phyloP scores from a whole-genome alignment of 92 coral and sea anemone species.

The Galaxea fascicularis region DNA sequence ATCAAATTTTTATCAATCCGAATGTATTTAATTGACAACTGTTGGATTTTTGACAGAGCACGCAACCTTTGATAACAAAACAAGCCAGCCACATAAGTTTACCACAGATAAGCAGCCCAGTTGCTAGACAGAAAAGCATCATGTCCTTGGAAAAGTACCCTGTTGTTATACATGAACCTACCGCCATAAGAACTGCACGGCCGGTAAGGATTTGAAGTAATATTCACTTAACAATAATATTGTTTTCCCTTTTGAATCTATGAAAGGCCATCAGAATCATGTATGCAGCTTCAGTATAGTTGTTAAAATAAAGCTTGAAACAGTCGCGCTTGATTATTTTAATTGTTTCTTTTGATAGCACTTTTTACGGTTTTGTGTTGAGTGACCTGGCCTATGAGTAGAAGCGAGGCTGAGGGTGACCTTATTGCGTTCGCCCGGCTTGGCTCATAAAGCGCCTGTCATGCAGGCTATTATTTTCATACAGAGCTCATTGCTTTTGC shows the following conservation, averaged over 20 bases:
- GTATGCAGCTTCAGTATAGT: not conserved
- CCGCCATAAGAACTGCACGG: constrained; percentile 43
- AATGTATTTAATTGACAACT: not conserved
- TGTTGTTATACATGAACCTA: constrained; percentile 23
- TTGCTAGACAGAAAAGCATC: constrained; percentile 11
- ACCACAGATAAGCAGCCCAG: constrained; percentile 34
- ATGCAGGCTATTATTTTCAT: too few relatives aligned
- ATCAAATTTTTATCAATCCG: too few relatives aligned
- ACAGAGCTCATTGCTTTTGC: too few relatives aligned
- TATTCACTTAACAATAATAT: not conserved
- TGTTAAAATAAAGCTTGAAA: not conserved
- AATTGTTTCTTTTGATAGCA: too few relatives aligned
- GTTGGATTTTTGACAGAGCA: not conserved
- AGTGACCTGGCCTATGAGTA: too few relatives aligned
- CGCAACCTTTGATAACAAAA: constrained; percentile 22
- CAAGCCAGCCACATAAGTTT: constrained; percentile 32
- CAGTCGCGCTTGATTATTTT: not conserved
- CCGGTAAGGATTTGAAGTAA: constrained; percentile 1
- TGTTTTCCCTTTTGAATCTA: not conserved
- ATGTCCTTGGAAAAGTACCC: constrained; percentile 39
- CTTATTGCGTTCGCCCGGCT: too few relatives aligned
- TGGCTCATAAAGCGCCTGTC: too few relatives aligned
- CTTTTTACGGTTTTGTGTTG: too few relatives aligned
- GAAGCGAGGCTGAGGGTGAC: too few relatives aligned
- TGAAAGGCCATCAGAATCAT: not conserved